phyloP scores from a whole-genome alignment of 2,113 vertebrate species.

The Malurus alboscapulatus region DNA sequence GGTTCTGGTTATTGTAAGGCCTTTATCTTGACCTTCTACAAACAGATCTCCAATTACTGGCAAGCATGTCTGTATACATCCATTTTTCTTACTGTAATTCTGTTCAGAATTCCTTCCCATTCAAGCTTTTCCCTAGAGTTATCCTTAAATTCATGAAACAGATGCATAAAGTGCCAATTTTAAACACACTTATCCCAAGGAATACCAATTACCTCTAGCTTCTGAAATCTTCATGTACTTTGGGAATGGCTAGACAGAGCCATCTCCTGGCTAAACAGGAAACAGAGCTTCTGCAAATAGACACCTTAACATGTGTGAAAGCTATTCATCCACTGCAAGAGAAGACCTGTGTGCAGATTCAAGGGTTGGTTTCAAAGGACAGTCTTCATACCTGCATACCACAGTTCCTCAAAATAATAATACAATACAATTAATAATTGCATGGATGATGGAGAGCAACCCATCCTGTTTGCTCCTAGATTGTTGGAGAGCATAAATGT shows the following conservation, averaged over 20 bases:
- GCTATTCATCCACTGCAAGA: not conserved
- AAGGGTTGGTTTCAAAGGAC: not conserved
- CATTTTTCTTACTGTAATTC: not conserved
- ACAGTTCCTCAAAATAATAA: not conserved
- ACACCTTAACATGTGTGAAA: not conserved
- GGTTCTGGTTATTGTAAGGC: not conserved
- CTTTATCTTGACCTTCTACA: not conserved
- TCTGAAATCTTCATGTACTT: not conserved
- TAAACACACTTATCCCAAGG: not conserved
- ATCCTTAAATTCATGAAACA: not conserved
- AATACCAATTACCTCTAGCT: not conserved
- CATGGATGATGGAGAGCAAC: not conserved
- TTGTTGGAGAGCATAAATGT: not conserved
- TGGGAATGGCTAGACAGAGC: constrained; percentile 42
- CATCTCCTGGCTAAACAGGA: constrained; percentile 51
- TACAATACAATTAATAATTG: not conserved
- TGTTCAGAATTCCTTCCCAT: not conserved
- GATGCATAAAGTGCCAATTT: not conserved
- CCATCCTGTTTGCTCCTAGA: not conserved
- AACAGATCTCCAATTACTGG: not conserved
- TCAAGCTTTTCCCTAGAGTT: not conserved
- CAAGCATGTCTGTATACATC: not conserved
- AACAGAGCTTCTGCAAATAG: not conserved
- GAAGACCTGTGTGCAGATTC: not conserved
- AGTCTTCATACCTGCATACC: not conserved